Evolutionary conservation across 2,888 invertebrate genomes (phyloP).

Genomic region (Eupithecia abbreviata): DNA sequence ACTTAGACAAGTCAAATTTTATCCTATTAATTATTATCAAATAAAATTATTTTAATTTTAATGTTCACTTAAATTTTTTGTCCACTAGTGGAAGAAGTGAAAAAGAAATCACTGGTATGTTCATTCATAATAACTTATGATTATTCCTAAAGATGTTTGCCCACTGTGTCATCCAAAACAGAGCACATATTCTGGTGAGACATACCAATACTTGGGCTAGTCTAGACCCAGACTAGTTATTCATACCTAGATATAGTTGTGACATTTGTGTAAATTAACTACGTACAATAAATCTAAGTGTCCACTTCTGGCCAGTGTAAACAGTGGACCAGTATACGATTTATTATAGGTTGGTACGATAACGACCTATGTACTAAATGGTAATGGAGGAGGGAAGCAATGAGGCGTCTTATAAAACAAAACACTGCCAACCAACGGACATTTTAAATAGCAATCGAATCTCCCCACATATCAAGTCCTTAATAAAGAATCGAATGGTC

Average conservation of each 20-base stretch:
- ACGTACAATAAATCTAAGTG: not conserved
- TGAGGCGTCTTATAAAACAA: not conserved
- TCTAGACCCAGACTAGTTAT: not conserved
- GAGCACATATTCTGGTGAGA: not conserved
- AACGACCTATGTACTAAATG: not conserved
- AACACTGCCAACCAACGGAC: not conserved
- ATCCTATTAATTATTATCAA: no score
- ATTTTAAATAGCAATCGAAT: not conserved
- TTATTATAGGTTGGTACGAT: not conserved
- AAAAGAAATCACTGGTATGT: no score
- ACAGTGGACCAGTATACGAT: not conserved
- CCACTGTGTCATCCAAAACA: not conserved
- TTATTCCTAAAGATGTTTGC: no score
- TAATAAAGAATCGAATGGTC: not conserved
- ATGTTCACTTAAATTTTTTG: no score
- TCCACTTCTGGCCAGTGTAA: slow-evolving; percentile 7
- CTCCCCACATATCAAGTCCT: not conserved
- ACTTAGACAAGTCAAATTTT: no score
- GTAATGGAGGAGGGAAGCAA: not conserved
- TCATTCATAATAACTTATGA: no score
- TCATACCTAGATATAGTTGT: not conserved
- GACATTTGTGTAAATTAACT: not conserved
- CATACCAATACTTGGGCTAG: not conserved
- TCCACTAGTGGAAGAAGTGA: no score
- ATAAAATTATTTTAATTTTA: no score